Base-by-base conservation (phyloP, 2,113 vertebrate genomes). In the Podocnemis expansa region DNA sequence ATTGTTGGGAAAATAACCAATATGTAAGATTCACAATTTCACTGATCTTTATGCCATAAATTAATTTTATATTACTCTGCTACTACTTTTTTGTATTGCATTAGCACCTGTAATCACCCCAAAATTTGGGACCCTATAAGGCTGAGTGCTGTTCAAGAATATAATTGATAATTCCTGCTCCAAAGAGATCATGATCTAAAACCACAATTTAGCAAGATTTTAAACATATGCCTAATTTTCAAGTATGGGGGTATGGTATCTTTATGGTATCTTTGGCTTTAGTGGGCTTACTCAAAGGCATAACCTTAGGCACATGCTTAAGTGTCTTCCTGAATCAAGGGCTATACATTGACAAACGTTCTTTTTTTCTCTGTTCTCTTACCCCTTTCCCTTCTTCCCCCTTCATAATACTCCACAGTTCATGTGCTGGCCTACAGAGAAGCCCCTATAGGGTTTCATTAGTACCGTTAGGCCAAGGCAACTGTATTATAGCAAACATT, bases 261-360 rank as follows among this genome's bases (percentile, higher is more conserved):
- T 93, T 79, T 87, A 49, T 87, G n/a, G n/a, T n/a, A n/a, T n/a
- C n/a, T n/a, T n/a, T 89, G 78, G 87, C 80, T 94, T 91, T 73
- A 70, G 47, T 51, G 84, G 76, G 84, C 85, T 1, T 29, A 29
- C 51, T 91, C 2, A 13, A 49, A 27, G 84, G 54, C 38, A 34
- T 22, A 54, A 27, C 85, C 54, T 85, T 60, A 78, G 78, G 52
- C n/a, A 67, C 87, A 78, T 58, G 80, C 63, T 88, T 67, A 86
- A 88, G 85, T 84, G 86, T 56, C 5, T 45, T 52, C 60, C 89
- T 89, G 79, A 93, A 90, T 93, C 49, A 88, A 95, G 63, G 84
- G 38, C 49, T 84, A 85, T 79, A 52, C 38, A 70, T n/a, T 76
- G 78, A 87, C 51, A 76, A 63, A 25, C 49, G 82, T 76, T 41